Evolutionary conservation across 92 coral and sea anemone species (phyloP), one percentile per base, ranked within the genome.

Genomic region (Phenganax stokvisi): DNA sequence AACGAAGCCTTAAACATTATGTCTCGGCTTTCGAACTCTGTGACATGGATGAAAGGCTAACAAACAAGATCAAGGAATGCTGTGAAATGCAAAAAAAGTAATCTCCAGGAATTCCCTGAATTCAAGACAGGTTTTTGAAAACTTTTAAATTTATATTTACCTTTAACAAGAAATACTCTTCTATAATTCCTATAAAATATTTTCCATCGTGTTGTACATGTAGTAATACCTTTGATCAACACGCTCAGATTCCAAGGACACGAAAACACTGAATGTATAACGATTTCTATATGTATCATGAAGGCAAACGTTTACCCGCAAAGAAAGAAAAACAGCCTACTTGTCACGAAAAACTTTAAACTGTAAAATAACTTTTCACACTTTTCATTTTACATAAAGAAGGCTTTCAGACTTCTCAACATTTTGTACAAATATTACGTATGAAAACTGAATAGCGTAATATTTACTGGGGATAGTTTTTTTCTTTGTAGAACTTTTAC

Each of bases 11-110:
- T 25, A 78, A 78, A 16, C 82, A 78, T 27, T 78, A 30, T 67
- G 30, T 51, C 2, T 11, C 51, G 8, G 82, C 82, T 3, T 64
- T 7, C 82, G 15, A 53, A 13, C 51, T 78, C 70, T 78, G 82
- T 55, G 82, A 78, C 82, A 61, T 20, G 25, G 82, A 78, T 63
- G 82, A 25, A 31, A 61, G 82, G 28, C 72, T 78, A 10, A 71
- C 28, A 7, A 6, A 17, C 7, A 78, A 53, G 56, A 25, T 78
- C 11, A 60, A 61, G 7, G 20, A 63, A 25, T 13, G 52, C 9
- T 52, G 47, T 30, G 13, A 62, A 51, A 30, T 17, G 9, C 29
- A 37, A 44, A 78, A 30, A 61, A 11, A 11, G 6, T n/a, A 31
- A 5, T 11, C 52, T 3, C 31, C 59, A 60, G 56, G 20, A 20